Percentiles rank a stretch among this genome's conserved stretches.
Evolutionary conservation across 2,888 invertebrate genomes (phyloP).

Genomic region (Diloba caeruleocephala): DNA sequence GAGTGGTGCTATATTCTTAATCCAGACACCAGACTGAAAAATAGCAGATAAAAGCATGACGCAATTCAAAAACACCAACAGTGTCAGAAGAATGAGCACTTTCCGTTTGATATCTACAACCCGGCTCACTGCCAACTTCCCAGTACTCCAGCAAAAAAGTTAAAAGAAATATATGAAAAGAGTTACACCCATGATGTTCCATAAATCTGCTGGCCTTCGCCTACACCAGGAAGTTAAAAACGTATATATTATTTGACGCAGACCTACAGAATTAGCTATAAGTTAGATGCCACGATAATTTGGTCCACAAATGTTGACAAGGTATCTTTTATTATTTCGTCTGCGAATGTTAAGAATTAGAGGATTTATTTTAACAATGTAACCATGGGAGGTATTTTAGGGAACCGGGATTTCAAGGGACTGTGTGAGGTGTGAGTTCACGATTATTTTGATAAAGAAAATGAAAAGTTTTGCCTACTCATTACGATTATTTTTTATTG

Average conservation of each 20-base stretch:
- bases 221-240: slow-evolving; percentile 23
- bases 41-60: too few relatives aligned
- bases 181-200: slow-evolving; percentile 6
- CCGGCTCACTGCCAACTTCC: slow-evolving; percentile 14
- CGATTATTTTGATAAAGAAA: slow-evolving; percentile 5
- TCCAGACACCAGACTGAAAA: too few relatives aligned
- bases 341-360: slow-evolving; percentile 29
- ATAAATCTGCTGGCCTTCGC: slow-evolving; percentile 40
- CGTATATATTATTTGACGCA: slow-evolving; percentile 25
- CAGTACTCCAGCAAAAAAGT: slow-evolving; percentile 2
- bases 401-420: slow-evolving; percentile 11
- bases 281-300: not conserved
- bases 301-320: slow-evolving; percentile 6
- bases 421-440: slow-evolving; percentile 20
- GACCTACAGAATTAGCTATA: slow-evolving; percentile 1
- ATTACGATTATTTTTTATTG: slow-evolving; percentile 18
- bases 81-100: too few relatives aligned
- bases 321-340: slow-evolving; percentile 17
- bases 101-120: not conserved
- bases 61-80: too few relatives aligned
- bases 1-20: too few relatives aligned
- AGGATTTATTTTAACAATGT: slow-evolving; percentile 15
- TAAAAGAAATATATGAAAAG: slow-evolving; percentile 13
- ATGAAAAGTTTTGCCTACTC: slow-evolving; percentile 1
- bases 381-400: slow-evolving; percentile 12